phyloP scores from a whole-genome alignment of 2,888 invertebrate species.

The Cacoxenus indagator region DNA sequence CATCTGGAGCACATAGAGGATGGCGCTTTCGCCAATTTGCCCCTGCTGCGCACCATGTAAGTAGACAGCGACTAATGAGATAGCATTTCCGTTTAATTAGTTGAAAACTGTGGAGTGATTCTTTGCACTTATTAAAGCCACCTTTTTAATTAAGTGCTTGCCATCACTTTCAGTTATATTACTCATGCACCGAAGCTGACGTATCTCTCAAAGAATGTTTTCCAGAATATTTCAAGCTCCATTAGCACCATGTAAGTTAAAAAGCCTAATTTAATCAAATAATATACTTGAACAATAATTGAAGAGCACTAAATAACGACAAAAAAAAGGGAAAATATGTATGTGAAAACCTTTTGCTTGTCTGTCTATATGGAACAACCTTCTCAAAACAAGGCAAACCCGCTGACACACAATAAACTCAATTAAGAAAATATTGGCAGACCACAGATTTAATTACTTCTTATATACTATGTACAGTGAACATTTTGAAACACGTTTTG shows the following conservation, averaged over 20 bases:
- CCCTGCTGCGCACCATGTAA: conserved; percentile 63
- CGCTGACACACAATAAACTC: too few species aligned
- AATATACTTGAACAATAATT: too few species aligned
- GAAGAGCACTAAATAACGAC: too few species aligned
- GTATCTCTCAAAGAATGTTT: conserved; percentile 68
- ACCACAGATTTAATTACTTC: too few species aligned
- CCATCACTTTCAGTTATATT: conserved; percentile 75
- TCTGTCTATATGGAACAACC: too few species aligned
- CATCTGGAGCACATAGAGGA: conserved; percentile 67
- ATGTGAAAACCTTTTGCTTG: too few species aligned
- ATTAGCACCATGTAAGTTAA: conserved; percentile 75
- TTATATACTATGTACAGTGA: too few species aligned
- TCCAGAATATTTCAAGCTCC: conserved; percentile 66
- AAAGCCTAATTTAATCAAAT: too few species aligned
- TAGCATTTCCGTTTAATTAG: conserved; percentile 16
- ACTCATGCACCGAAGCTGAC: conserved; percentile 77
- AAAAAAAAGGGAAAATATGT: too few species aligned
- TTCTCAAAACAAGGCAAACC: too few species aligned
- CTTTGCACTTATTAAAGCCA: conserved; percentile 14
- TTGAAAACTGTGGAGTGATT: neutral
- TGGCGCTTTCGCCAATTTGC: conserved; percentile 65
- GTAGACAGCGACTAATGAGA: conserved; percentile 29
- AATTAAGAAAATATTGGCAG: too few species aligned
- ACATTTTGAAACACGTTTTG: too few species aligned
- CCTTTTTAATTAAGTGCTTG: neutral